These are phyloP conservation scores for Dolomedes plantarius DNA, from an alignment of 2,888 invertebrate genomes.

Conservation along the genomic window DNA sequence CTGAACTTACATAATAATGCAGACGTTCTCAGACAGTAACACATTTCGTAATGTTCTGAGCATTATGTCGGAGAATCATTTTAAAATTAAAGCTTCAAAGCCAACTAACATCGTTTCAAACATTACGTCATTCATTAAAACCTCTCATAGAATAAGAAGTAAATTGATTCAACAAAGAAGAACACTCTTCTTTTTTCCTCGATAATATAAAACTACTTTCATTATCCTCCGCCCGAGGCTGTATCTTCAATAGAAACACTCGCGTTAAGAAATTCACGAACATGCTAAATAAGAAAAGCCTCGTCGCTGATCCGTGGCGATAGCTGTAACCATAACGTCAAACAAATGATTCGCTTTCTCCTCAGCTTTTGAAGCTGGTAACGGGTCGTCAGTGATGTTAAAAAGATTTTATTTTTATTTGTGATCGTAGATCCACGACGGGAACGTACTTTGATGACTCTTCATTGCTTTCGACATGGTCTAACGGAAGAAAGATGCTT, in stretches of 20 bases:
- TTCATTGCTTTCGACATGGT: not conserved
- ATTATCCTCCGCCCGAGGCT: not conserved
- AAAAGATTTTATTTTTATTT: not conserved
- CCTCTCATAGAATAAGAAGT: too few relatives aligned
- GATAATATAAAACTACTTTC: not conserved
- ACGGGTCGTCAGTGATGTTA: conserved; percentile 4
- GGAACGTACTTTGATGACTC: not conserved
- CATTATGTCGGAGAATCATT: too few relatives aligned
- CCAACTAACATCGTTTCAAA: too few relatives aligned
- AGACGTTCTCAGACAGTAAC: too few relatives aligned
- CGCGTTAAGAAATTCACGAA: conserved; percentile 12
- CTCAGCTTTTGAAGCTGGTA: not conserved
- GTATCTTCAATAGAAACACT: not conserved
- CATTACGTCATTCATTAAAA: too few relatives aligned
- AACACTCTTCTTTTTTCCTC: not conserved
- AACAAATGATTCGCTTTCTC: conserved; percentile 14
- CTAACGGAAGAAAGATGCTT: not conserved
- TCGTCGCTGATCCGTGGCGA: conserved; percentile 1
- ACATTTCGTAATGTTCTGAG: too few relatives aligned
- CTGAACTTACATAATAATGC: too few relatives aligned
- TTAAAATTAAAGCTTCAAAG: too few relatives aligned
- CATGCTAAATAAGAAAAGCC: not conserved
- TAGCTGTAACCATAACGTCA: conserved; percentile 15
- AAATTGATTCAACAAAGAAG: too few relatives aligned
- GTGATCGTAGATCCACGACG: not conserved